These are phyloP conservation scores for Brienomyrus longianalis DNA, from an alignment of 2,113 vertebrate genomes.

Conservation along the genomic window DNA sequence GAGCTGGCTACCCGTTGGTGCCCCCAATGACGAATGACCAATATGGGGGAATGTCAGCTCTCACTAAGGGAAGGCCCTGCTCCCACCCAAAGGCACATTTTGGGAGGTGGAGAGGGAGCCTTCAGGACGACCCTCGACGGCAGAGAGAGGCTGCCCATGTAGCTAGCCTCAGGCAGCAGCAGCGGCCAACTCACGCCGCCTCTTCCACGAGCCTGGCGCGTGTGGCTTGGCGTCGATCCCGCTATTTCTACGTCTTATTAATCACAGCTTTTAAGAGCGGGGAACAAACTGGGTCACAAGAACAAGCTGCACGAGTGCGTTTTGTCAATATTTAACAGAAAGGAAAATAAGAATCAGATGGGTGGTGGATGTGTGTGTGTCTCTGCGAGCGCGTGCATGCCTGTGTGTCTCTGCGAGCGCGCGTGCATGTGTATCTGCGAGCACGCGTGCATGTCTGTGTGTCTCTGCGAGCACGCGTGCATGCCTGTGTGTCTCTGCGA, in stretches of 20 bases:
- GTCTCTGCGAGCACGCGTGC: no score
- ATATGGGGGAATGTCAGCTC: background rate
- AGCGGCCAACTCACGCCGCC: background rate
- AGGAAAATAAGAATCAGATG: background rate
- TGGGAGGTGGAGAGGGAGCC: background rate
- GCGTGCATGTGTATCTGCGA: background rate
- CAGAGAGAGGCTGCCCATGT: background rate
- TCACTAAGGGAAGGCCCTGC: background rate
- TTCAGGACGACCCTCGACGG: background rate
- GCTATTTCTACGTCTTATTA: slow-evolving; percentile 7
- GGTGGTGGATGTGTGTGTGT: background rate
- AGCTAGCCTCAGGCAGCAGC: background rate
- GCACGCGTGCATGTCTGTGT: no score
- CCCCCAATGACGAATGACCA: background rate
- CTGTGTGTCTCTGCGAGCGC: background rate
- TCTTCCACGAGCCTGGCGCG: background rate
- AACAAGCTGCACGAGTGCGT: slow-evolving; percentile 6
- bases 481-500: no score
- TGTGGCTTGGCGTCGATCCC: background rate
- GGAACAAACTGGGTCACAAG: slow-evolving; percentile 2
- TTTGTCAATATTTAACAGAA: slow-evolving; percentile 14
- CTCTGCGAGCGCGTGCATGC: background rate
- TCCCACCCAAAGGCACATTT: background rate
- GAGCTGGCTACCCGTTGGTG: background rate
- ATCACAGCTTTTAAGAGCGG: slow-evolving; percentile 9